Conservation (phyloP, 2,797 vertebrate species). For the Clamator glandarius region DNA sequence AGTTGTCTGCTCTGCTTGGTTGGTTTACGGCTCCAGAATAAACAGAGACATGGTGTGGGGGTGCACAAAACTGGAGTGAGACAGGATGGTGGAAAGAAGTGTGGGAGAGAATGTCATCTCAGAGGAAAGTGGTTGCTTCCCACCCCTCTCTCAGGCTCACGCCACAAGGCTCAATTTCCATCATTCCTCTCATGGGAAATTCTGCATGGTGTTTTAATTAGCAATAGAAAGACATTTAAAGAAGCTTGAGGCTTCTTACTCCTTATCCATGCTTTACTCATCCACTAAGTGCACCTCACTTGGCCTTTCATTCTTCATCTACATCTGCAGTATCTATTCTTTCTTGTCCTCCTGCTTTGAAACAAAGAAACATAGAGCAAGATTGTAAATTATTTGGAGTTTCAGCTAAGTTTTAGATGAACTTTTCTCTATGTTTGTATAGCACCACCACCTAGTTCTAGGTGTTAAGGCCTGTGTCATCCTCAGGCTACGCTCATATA, state of each 20-base stretch:
- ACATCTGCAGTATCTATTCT: neutral
- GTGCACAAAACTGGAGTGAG: neutral
- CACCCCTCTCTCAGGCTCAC: neutral
- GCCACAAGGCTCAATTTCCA: neutral
- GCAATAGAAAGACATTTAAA: neutral
- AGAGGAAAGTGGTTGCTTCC: neutral
- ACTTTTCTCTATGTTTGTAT: neutral
- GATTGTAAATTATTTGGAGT: neutral
- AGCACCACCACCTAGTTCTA: neutral
- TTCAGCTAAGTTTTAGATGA: neutral
- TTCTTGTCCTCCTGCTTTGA: neutral
- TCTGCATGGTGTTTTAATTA: neutral
- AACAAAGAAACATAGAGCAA: neutral
- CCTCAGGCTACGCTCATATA: neutral
- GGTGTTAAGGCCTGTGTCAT: neutral
- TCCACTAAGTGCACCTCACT: neutral
- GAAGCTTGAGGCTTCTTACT: neutral
- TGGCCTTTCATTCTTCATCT: neutral
- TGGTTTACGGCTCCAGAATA: neutral
- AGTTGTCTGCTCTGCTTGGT: neutral
- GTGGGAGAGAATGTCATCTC: neutral
- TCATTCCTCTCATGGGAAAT: neutral
- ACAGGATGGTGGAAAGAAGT: rapidly evolving
- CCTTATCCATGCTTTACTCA: neutral
- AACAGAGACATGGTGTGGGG: neutral